phyloP scores from a whole-genome alignment of 2,797 vertebrate genomes.

The Pangasius sanitwongsei region DNA sequence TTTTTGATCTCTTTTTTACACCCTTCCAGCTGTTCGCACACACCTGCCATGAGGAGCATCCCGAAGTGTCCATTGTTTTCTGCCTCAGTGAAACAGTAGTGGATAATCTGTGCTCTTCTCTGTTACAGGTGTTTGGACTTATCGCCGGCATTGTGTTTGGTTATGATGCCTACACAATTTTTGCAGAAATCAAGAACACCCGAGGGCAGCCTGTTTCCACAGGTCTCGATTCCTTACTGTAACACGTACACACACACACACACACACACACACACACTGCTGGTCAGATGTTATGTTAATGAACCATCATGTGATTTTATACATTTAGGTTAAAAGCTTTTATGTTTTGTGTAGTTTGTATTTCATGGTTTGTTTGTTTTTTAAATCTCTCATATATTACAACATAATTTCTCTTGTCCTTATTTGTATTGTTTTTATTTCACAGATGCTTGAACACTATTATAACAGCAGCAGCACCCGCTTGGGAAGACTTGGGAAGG shows the following conservation, averaged over 20 bases:
- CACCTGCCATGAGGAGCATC: background rate
- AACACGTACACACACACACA: background rate
- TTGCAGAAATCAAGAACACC: constrained; percentile 60
- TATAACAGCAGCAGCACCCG: constrained; percentile 36
- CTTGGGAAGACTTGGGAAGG: constrained; percentile 29
- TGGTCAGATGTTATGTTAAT: background rate
- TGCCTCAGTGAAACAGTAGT: background rate
- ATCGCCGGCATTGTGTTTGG: constrained; percentile 72
- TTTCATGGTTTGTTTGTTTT: background rate
- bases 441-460: constrained; percentile 71
- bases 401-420: background rate
- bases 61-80: background rate
- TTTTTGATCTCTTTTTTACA: background rate
- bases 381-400: background rate
- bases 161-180: constrained; percentile 75
- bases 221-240: constrained; percentile 59
- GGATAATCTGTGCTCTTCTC: constrained; percentile 6
- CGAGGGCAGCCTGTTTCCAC: constrained; percentile 67
- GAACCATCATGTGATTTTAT: background rate
- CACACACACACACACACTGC: background rate
- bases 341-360: background rate
- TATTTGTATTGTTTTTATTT: constrained; percentile 22
- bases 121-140: constrained; percentile 74
- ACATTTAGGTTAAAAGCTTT: background rate
- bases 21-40: background rate